Conservation (phyloP, 2,888 invertebrate genomes). For the Myopa testacea region DNA sequence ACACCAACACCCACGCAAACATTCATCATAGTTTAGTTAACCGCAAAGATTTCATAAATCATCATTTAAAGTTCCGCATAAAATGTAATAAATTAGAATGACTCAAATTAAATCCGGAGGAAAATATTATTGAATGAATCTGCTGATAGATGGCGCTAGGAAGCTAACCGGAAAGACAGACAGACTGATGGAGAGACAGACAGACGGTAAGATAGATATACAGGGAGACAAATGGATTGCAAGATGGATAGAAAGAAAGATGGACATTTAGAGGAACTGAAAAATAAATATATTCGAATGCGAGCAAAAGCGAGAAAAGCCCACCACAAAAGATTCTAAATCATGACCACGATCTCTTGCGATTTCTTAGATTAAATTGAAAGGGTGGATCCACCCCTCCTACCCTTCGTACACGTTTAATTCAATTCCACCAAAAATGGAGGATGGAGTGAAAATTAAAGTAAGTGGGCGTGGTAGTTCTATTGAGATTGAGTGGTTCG, state of each 20-base stretch:
- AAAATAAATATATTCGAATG: too few relatives aligned
- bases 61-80: slow-evolving; percentile 22
- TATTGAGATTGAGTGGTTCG: too few relatives aligned
- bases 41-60: slow-evolving; percentile 21
- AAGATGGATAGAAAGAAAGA: background rate
- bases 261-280: too few relatives aligned
- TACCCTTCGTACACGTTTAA: too few relatives aligned
- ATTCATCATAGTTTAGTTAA: slow-evolving; percentile 12
- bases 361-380: background rate
- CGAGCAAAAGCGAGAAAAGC: too few relatives aligned
- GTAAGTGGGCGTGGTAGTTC: too few relatives aligned
- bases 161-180: background rate
- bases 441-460: too few relatives aligned
- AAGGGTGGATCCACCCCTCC: too few relatives aligned
- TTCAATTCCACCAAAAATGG: too few relatives aligned
- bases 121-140: background rate
- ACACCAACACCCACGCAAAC: background rate
- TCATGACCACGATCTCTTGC: too few relatives aligned
- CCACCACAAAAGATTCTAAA: too few relatives aligned
- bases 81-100: slow-evolving; percentile 28
- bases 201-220: background rate
- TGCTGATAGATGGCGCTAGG: too few relatives aligned
- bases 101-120: slow-evolving; percentile 6
- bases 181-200: background rate
- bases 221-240: background rate